A percentile compares a stretch with the other conserved stretches of the same genome.
Evolutionary conservation across 2,797 vertebrate species (phyloP).

Genomic region (Spinus olivaceus): DNA sequence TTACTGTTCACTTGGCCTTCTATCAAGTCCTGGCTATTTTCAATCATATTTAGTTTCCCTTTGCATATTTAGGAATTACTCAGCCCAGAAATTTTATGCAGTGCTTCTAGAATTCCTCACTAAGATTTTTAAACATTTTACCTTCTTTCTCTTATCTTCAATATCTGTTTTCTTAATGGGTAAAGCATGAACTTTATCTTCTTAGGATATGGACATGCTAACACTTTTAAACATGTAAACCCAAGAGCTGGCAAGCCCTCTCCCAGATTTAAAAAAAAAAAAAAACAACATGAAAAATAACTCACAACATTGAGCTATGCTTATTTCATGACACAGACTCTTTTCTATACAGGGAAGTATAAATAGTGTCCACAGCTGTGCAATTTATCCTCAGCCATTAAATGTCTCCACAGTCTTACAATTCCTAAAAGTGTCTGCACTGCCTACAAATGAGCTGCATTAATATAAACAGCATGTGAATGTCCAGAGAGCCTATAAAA

Average conservation of each 20-base stretch:
- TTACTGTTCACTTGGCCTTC: not conserved
- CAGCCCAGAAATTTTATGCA: not conserved
- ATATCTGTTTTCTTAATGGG: not conserved
- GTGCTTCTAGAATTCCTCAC: not conserved
- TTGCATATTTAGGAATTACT: not conserved
- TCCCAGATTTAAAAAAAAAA: not conserved
- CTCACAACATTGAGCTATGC: not conserved
- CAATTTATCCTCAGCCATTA: constrained; percentile 31
- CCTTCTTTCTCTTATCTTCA: not conserved
- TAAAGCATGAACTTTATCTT: not conserved
- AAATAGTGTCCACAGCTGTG: constrained; percentile 50
- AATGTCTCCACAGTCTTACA: constrained; percentile 12
- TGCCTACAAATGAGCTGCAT: constrained; percentile 42
- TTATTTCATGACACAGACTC: not conserved
- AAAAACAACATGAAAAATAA: not conserved
- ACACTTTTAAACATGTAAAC: not conserved
- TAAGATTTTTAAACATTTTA: not conserved
- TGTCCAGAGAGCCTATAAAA: not conserved
- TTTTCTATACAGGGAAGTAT: not conserved
- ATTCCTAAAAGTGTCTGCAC: constrained; percentile 10
- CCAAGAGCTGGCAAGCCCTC: not conserved
- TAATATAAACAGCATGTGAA: constrained; percentile 5
- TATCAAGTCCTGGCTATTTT: not conserved
- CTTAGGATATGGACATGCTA: not conserved
- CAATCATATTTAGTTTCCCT: not conserved